Conservation (phyloP, 2,797 vertebrate species). For the Pipistrellus kuhlii region DNA sequence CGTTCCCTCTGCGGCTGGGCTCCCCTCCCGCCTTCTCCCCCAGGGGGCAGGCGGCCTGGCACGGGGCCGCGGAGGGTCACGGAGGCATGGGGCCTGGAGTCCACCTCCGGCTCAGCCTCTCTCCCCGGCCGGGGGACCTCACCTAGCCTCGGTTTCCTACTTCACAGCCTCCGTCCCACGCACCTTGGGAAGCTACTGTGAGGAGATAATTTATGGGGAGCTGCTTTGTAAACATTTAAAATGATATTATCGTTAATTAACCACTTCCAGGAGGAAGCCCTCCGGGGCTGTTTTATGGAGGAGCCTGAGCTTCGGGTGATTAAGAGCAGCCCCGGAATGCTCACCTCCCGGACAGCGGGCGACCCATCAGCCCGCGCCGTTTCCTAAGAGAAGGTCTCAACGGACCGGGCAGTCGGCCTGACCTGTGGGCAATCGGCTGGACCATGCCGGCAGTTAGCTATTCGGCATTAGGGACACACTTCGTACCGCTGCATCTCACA, state of each 20-base stretch:
- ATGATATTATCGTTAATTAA: conserved; percentile 76
- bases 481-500: neutral
- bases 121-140: neutral
- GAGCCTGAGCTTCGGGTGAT: conserved; percentile 20
- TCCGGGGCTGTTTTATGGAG: conserved; percentile 64
- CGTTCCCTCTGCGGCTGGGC: neutral
- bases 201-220: conserved; percentile 56
- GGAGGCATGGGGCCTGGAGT: neutral
- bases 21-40: neutral
- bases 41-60: neutral
- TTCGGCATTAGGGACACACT: neutral
- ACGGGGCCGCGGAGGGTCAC: neutral
- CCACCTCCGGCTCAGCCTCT: neutral
- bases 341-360: neutral
- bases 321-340: neutral
- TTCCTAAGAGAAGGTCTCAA: neutral
- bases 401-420: rapidly evolving
- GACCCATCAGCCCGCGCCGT: rapidly evolving
- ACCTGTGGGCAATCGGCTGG: rapidly evolving
- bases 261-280: conserved; percentile 75
- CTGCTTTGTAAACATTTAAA: conserved; percentile 74
- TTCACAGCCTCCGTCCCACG: neutral
- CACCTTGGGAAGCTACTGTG: neutral
- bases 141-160: neutral
- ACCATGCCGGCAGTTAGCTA: neutral